phyloP scores from a whole-genome alignment of 1,140 invertebrate species.

The Pseudoatta argentina region DNA sequence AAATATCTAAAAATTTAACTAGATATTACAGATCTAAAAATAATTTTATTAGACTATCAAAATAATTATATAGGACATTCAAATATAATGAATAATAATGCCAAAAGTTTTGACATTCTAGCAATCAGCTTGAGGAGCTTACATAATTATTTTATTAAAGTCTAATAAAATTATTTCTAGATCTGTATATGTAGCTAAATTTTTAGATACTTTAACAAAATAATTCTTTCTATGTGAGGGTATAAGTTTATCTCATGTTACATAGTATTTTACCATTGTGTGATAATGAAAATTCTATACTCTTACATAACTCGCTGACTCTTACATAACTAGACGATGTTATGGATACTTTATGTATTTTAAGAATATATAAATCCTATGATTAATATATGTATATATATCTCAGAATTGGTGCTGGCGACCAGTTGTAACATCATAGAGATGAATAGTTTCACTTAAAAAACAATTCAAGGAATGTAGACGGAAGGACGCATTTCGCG shows the following conservation, averaged over 20 bases:
- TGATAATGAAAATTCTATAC: not conserved
- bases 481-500: conserved; percentile 3
- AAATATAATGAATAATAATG: no score
- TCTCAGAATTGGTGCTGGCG: not conserved
- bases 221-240: not conserved
- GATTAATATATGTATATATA: not conserved
- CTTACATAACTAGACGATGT: not conserved
- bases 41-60: no score
- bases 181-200: no score
- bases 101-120: no score
- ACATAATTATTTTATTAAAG: no score
- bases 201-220: no score
- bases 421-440: conserved; percentile 10
- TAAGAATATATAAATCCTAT: not conserved
- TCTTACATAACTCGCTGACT: not conserved
- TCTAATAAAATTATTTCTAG: no score
- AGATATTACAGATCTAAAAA: no score
- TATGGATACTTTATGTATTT: not conserved
- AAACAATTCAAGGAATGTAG: conserved; percentile 9
- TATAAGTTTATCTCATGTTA: not conserved
- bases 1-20: no score
- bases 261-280: not conserved
- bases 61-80: no score
- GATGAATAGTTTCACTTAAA: conserved; percentile 11
- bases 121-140: no score